Base-by-base conservation (phyloP, 1,140 invertebrate genomes). In the Drepana arcuata region DNA sequence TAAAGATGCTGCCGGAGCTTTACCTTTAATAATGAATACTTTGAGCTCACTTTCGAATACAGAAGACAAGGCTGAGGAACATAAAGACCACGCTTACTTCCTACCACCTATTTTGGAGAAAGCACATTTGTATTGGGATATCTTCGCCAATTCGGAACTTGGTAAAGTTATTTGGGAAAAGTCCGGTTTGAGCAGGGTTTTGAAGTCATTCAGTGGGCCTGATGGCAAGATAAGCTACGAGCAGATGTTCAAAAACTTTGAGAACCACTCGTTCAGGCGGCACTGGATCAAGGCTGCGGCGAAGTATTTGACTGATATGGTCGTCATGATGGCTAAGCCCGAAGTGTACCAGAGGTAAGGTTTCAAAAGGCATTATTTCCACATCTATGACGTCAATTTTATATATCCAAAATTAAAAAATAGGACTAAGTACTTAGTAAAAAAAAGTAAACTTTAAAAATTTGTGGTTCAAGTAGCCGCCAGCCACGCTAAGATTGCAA, bases 241-340 rank as follows among this genome's bases (percentile, higher is more conserved):
- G 32, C 85, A 86, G 38, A 88, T 93, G 29, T 85, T 93, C 41
- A 89, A 91, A 38, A 90, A 89, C 31, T 87, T 94, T 50, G 92
- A 94, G 50, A 93, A 93, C 60, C 89, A 90, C 13, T 87, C 86
- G 2, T 89, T 93, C 51, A 87, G 93, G 44, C 85, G 90, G 34
- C 86, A 91, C 37, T 93, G 93, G 92, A 90, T 94, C 39, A 89
- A 88, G 38, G 88, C 88, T 4, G 84, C 91, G 6, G 90, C 91
- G 1, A 88, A 88, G 31, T 92, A 91, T 49, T 75, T 94, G 16
- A 91, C 91, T 1, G 89, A 91, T 25, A 89, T 90, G 85, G 86
- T 91, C 3, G 87, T 90, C 2, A 88, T 92, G 40, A 53, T 93
- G 10, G 88, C 92, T 1, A 91, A 94, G 60, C 92, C 92, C 1